These are phyloP conservation scores for Hartigia nigra DNA, from an alignment of 2,888 invertebrate genomes.

Conservation along the genomic window DNA sequence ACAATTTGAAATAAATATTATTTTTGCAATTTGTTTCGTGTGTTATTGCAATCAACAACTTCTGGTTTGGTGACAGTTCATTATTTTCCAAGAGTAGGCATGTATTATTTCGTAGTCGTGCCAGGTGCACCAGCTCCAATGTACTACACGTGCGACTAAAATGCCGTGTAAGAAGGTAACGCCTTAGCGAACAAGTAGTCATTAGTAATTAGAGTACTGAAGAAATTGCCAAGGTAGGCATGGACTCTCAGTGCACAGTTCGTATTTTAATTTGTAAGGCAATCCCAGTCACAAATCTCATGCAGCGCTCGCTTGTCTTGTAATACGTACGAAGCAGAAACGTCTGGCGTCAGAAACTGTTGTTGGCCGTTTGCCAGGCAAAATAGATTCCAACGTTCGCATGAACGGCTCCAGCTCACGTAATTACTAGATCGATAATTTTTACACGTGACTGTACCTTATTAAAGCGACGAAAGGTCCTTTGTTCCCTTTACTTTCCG, in stretches of 20 bases:
- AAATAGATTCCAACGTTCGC: background rate
- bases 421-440: background rate
- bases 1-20: background rate
- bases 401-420: background rate
- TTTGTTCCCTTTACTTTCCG: background rate
- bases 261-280: background rate
- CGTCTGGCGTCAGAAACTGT: background rate
- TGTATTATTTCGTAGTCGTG: background rate
- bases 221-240: background rate
- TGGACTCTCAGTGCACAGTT: background rate
- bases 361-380: background rate
- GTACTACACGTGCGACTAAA: background rate
- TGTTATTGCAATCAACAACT: background rate
- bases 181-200: background rate
- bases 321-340: background rate
- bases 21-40: background rate
- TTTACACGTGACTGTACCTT: background rate
- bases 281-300: background rate
- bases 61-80: background rate
- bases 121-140: background rate
- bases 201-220: background rate
- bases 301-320: background rate
- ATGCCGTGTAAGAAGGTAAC: background rate
- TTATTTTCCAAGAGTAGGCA: background rate
- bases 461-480: background rate